These are phyloP conservation scores for Carassius carassius DNA, from an alignment of 2,113 vertebrate genomes.

Conservation along the genomic window DNA sequence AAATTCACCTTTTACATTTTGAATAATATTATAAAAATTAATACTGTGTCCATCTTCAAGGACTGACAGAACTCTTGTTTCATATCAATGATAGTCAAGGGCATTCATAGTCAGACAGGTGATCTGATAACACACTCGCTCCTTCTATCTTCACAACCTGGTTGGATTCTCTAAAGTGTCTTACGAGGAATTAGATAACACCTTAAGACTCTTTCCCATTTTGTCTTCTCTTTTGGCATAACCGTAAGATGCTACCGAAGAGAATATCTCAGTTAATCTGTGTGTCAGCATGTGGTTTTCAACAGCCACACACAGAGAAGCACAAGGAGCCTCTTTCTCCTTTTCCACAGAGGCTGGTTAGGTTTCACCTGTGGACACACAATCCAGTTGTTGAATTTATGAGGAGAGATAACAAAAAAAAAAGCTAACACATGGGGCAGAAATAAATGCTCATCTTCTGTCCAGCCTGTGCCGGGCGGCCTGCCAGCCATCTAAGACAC, in stretches of 20 bases:
- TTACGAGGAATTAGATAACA: slow-evolving; percentile 34
- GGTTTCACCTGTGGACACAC: slow-evolving; percentile 76
- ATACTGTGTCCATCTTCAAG: not conserved
- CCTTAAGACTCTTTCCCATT: slow-evolving; percentile 13
- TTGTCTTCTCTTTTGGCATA: not conserved
- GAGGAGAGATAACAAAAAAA: slow-evolving; percentile 33
- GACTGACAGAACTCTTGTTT: not conserved
- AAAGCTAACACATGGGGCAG: slow-evolving; percentile 32
- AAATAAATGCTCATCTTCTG: slow-evolving; percentile 45
- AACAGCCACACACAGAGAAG: slow-evolving; percentile 46
- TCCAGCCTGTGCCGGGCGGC: not conserved
- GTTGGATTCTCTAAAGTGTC: not conserved
- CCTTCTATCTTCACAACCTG: slow-evolving; percentile 4
- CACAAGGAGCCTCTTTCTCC: slow-evolving; percentile 42
- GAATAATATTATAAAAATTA: not conserved
- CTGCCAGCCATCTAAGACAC: slow-evolving; percentile 1
- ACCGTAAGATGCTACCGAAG: not conserved
- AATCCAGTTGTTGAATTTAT: slow-evolving; percentile 74
- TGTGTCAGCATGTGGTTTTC: slow-evolving; percentile 1
- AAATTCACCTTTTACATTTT: not conserved
- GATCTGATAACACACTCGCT: slow-evolving; percentile 25
- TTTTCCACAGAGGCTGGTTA: slow-evolving; percentile 58
- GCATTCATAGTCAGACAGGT: not conserved
- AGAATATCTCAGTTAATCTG: not conserved
- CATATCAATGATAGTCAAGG: not conserved